phyloP scores from a whole-genome alignment of 1,140 invertebrate genomes.

The Rhagoletis zephyria region DNA sequence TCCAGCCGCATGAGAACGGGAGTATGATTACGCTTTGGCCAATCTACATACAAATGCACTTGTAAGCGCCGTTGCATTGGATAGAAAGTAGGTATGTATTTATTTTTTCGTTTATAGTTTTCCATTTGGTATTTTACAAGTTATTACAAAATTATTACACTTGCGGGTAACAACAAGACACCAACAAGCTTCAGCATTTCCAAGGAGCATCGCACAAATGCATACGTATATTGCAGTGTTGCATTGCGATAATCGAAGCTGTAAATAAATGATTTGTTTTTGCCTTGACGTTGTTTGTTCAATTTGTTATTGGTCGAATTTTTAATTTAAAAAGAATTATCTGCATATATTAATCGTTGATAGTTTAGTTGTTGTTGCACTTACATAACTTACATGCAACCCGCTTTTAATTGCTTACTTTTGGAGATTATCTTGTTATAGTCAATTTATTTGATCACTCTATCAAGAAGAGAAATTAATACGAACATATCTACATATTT shows the following conservation, averaged over 20 bases:
- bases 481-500: background rate
- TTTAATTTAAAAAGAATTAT: slow-evolving; percentile 49
- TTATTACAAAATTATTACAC: slow-evolving; percentile 53
- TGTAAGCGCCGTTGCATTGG: too few species aligned
- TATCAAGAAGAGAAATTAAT: background rate
- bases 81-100: too few species aligned
- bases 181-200: background rate
- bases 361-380: background rate
- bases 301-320: slow-evolving; percentile 36
- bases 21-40: background rate
- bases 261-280: slow-evolving; percentile 34
- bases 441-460: slow-evolving; percentile 1
- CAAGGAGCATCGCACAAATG: background rate
- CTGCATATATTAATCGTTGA: slow-evolving; percentile 7
- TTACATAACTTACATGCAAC: background rate
- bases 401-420: background rate
- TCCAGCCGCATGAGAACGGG: background rate
- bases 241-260: slow-evolving; percentile 6
- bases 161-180: slow-evolving; percentile 17
- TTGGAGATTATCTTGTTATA: slow-evolving; percentile 3
- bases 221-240: background rate
- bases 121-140: slow-evolving; percentile 16
- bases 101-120: background rate
- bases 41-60: background rate
- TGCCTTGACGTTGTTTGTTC: slow-evolving; percentile 40